These are phyloP conservation scores for Catonia carolina DNA, from an alignment of 2,888 invertebrate species.

Conservation along the genomic window DNA sequence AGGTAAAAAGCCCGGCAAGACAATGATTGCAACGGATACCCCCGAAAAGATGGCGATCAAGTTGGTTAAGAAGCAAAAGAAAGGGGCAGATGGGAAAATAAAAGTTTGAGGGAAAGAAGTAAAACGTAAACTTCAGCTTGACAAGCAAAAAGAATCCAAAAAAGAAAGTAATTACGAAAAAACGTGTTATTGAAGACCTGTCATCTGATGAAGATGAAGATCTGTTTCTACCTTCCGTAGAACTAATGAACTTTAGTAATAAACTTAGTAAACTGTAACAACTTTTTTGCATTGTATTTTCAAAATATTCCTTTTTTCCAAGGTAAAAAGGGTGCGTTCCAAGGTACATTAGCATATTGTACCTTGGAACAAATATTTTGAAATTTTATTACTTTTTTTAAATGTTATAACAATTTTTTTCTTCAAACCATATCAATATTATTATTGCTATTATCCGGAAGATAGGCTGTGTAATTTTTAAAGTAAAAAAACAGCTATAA, in stretches of 20 bases:
- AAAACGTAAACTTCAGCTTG: slow-evolving; percentile 6
- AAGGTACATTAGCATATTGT: not conserved
- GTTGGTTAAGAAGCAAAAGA: not conserved
- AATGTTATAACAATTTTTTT: not conserved
- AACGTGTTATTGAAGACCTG: slow-evolving; percentile 1
- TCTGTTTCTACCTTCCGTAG: not conserved
- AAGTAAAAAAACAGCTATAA: not conserved
- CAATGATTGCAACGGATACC: slow-evolving; percentile 1
- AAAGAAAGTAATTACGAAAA: slow-evolving; percentile 2
- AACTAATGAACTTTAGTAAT: not conserved
- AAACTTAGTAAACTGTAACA: not conserved
- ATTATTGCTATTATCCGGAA: not conserved
- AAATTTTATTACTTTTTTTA: too few species aligned
- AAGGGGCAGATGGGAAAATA: not conserved
- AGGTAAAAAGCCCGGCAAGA: not conserved
- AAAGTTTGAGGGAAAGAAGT: not conserved
- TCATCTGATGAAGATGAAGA: not conserved
- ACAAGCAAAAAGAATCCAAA: slow-evolving; percentile 1
- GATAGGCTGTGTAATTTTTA: not conserved
- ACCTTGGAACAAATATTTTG: not conserved
- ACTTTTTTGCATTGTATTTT: not conserved
- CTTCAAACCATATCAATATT: not conserved
- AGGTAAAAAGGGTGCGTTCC: not conserved
- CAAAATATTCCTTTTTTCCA: not conserved
- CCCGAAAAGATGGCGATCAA: slow-evolving; percentile 1